Percentiles rank a stretch among this genome's conserved stretches.
These are phyloP conservation scores for Mnemiopsis leidyi DNA, from an alignment of 37 sponge, comb jelly and placozoan genomes.

Conservation along the genomic window DNA sequence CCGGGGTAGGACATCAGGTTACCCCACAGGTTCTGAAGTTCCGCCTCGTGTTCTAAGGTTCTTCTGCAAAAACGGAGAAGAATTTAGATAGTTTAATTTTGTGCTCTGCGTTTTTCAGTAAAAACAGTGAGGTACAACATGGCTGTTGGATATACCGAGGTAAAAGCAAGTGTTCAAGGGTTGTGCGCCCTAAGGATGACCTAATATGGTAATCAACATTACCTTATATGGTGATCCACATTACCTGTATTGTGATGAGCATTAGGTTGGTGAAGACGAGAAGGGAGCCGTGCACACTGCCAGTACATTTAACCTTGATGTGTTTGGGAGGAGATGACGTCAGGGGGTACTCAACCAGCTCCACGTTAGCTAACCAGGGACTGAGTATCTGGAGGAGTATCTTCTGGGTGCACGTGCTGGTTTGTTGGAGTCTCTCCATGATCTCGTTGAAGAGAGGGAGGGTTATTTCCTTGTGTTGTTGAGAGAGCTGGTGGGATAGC, in stretches of 20 bases:
- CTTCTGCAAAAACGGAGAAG: too few relatives aligned
- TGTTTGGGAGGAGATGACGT: not conserved
- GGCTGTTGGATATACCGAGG: too few relatives aligned
- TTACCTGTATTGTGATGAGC: conserved; percentile 21
- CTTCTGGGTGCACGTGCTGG: not conserved
- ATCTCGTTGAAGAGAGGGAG: conserved; percentile 4
- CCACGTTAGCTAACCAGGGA: conserved; percentile 2
- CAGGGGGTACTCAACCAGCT: conserved; percentile 10
- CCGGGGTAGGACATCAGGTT: not conserved
- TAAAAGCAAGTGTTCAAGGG: too few relatives aligned
- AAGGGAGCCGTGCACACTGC: conserved; percentile 7
- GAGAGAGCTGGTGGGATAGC: conserved; percentile 37
- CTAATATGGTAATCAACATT: too few relatives aligned
- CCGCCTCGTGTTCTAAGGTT: not conserved
- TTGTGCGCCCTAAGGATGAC: too few relatives aligned
- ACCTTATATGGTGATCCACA: too few relatives aligned
- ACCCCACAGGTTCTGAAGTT: conserved; percentile 16
- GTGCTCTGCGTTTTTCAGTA: too few relatives aligned
- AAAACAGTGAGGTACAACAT: too few relatives aligned
- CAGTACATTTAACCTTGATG: not conserved
- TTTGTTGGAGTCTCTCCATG: conserved; percentile 9
- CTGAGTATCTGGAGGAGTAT: conserved; percentile 15
- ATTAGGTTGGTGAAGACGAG: not conserved
- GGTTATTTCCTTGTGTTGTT: conserved; percentile 26
- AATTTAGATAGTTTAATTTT: too few relatives aligned